Evolutionary conservation across 2,113 vertebrate species (phyloP).

Genomic region (Aspiorhynchus laticeps): DNA sequence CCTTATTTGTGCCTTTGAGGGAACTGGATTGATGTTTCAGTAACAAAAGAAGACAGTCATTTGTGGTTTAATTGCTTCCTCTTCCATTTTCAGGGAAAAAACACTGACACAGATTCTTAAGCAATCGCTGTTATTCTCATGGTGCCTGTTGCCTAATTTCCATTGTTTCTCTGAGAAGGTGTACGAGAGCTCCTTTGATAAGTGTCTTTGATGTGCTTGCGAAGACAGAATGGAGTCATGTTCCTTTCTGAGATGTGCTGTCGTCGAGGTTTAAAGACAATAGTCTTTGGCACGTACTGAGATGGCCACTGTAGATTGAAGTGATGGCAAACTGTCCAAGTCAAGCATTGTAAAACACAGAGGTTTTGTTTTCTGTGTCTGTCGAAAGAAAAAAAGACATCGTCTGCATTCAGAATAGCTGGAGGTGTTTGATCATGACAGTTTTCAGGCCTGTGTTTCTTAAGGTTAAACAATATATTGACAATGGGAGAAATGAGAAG

Average conservation of each 20-base stretch:
- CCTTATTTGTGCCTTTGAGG: not conserved
- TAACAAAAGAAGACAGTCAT: slow-evolving; percentile 18
- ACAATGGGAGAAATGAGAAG: not conserved
- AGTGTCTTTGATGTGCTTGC: slow-evolving; percentile 51
- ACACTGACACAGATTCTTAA: slow-evolving; percentile 14
- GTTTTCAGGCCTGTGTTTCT: not conserved
- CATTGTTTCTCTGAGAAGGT: slow-evolving; percentile 38
- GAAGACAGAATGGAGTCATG: slow-evolving; percentile 37
- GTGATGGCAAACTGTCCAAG: slow-evolving; percentile 33
- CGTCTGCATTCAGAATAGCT: slow-evolving; percentile 47
- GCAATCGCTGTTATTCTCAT: slow-evolving; percentile 23
- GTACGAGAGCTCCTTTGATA: slow-evolving; percentile 44
- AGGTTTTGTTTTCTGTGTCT: slow-evolving; percentile 6
- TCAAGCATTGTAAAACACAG: not conserved
- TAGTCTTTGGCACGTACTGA: slow-evolving; percentile 18
- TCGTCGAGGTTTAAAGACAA: slow-evolving; percentile 49
- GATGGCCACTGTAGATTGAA: slow-evolving; percentile 36
- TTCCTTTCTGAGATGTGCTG: slow-evolving; percentile 50
- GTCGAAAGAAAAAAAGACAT: slow-evolving; percentile 41
- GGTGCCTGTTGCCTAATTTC: slow-evolving; percentile 39
- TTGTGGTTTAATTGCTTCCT: slow-evolving; percentile 41
- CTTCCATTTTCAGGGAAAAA: not conserved
- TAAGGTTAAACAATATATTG: not conserved
- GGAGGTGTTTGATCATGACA: slow-evolving; percentile 15
- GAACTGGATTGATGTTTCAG: slow-evolving; percentile 11